Evolutionary conservation across 2,113 vertebrate species (phyloP).

Genomic region (Serilophus lunatus): DNA sequence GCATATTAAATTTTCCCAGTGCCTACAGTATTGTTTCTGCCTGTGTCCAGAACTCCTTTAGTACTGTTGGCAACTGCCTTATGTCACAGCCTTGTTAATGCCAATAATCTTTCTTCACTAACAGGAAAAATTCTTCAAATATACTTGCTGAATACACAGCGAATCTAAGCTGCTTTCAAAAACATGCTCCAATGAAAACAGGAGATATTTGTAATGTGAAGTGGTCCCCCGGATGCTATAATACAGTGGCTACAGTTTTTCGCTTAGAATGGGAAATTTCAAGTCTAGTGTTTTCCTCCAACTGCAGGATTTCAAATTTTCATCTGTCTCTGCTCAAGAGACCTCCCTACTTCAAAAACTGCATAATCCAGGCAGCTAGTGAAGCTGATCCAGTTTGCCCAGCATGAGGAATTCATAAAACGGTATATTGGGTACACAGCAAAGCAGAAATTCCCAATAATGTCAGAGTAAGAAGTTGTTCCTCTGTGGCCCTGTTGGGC

Average conservation of each 20-base stretch:
- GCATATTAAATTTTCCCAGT: neutral
- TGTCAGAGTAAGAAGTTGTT: neutral
- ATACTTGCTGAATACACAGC: neutral
- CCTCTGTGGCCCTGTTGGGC: neutral
- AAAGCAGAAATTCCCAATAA: neutral
- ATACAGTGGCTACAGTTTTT: neutral
- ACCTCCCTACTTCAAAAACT: neutral
- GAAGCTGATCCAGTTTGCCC: neutral
- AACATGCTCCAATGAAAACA: neutral
- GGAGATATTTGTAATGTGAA: neutral
- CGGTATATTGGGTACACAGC: neutral
- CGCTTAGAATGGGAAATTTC: neutral
- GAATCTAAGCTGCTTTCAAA: neutral
- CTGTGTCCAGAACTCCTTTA: neutral
- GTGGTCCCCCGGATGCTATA: neutral
- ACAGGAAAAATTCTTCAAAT: neutral
- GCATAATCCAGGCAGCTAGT: neutral
- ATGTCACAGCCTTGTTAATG: neutral
- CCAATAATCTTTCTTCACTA: neutral
- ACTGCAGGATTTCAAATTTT: neutral
- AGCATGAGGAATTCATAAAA: neutral
- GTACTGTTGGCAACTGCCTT: neutral
- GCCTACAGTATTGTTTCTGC: neutral
- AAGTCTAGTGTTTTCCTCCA: neutral
- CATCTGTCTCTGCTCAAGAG: neutral